Percentiles rank a stretch among this genome's conserved stretches.
phyloP scores from a whole-genome alignment of 2,113 vertebrate genomes.

The Crotalus helleri region DNA sequence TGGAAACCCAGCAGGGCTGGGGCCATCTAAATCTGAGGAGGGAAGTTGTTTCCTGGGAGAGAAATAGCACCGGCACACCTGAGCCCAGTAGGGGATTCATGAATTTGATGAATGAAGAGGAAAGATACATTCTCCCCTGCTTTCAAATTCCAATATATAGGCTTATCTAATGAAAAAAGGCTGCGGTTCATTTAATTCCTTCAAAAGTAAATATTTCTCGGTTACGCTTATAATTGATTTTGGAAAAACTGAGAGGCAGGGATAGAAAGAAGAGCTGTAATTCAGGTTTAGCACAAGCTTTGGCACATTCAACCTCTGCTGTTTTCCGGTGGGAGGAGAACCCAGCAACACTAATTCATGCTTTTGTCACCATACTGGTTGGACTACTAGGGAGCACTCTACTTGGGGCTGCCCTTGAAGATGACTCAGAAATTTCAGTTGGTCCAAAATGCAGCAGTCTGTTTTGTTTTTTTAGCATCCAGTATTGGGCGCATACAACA shows the following conservation, averaged over 20 bases:
- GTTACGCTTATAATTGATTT: neutral
- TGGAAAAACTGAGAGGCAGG: neutral
- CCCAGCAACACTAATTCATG: neutral
- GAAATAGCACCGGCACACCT: neutral
- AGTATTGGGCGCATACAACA: neutral
- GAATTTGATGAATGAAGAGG: neutral
- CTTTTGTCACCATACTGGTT: neutral
- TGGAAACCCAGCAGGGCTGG: neutral
- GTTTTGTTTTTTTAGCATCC: neutral
- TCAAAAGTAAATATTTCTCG: neutral
- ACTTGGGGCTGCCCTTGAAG: neutral
- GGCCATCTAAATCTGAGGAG: neutral
- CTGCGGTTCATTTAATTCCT: neutral
- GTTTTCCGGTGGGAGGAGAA: neutral
- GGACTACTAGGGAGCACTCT: neutral
- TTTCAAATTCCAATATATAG: neutral
- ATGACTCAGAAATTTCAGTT: neutral
- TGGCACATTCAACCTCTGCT: neutral
- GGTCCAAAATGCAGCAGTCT: neutral
- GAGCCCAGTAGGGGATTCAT: neutral
- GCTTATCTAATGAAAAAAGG: neutral
- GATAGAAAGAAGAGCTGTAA: neutral
- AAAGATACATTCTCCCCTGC: neutral
- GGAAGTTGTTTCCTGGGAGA: neutral
- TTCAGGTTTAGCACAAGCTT: neutral